These are phyloP conservation scores for Tiliacea citrago DNA, from an alignment of 2,888 invertebrate species.

Conservation along the genomic window DNA sequence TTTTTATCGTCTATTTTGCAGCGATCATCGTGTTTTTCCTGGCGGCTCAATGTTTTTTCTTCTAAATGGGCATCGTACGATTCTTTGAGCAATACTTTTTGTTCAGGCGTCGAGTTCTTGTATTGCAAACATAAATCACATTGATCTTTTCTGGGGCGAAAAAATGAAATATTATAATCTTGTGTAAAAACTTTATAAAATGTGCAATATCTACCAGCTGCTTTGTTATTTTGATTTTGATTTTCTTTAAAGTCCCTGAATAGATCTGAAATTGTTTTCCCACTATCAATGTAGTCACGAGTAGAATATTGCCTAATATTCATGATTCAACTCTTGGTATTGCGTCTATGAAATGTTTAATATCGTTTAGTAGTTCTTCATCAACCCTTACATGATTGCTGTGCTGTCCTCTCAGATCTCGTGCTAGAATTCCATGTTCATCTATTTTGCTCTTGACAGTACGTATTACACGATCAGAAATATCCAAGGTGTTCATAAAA, in stretches of 20 bases:
- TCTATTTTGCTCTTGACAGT: constrained; percentile 21
- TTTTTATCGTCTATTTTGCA: constrained; percentile 53
- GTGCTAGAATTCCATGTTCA: constrained; percentile 47
- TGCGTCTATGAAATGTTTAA: constrained; percentile 4
- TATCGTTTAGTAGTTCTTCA: constrained; percentile 12
- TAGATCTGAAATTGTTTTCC: constrained; percentile 54
- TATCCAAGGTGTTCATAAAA: not conserved
- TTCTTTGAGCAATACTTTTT: constrained; percentile 22
- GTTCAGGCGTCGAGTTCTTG: constrained; percentile 15
- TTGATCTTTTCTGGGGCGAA: constrained; percentile 33
- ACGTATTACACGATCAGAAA: constrained; percentile 11
- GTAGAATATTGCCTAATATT: constrained; percentile 36
- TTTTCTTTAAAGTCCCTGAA: constrained; percentile 49
- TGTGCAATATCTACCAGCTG: constrained; percentile 42
- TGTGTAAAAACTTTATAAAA: constrained; percentile 50
- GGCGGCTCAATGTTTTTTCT: constrained; percentile 38
- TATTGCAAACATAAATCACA: constrained; percentile 46
- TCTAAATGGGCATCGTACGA: constrained; percentile 33
- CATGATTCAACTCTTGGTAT: not conserved
- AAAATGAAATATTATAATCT: not conserved
- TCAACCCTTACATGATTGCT: constrained; percentile 36
- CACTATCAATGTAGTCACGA: constrained; percentile 57
- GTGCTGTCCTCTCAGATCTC: constrained; percentile 57
- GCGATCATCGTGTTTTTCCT: constrained; percentile 29
- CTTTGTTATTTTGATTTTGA: constrained; percentile 48